These are phyloP conservation scores for Caenorhabditis sp. DNA, from an alignment of 2,888 invertebrate species.

Conservation along the genomic window DNA sequence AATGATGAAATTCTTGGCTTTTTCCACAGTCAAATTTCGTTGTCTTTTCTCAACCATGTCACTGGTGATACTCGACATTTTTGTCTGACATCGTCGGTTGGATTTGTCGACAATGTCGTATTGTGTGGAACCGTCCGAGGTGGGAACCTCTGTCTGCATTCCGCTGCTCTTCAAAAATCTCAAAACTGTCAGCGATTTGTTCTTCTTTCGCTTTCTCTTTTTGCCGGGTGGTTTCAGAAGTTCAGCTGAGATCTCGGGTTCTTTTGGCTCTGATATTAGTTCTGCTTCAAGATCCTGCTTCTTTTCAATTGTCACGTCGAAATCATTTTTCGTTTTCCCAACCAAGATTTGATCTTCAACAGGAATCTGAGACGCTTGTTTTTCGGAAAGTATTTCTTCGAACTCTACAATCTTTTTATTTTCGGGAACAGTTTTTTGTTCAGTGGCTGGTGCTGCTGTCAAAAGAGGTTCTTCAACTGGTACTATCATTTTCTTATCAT, in stretches of 20 bases:
- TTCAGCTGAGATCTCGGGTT: background rate
- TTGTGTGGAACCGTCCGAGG: conserved; percentile 22
- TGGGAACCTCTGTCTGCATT: conserved; percentile 26
- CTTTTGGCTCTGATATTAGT: background rate
- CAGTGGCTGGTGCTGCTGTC: too few species aligned
- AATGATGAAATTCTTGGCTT: background rate
- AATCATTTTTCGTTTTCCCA: conserved; percentile 23
- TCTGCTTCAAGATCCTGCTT: too few species aligned
- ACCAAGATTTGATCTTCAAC: conserved; percentile 19
- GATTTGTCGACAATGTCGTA: conserved; percentile 24
- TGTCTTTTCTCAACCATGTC: background rate
- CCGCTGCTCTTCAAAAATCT: conserved; percentile 48
- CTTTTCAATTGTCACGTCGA: too few species aligned
- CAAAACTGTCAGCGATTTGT: conserved; percentile 25
- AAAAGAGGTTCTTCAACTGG: too few species aligned
- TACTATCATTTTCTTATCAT: too few species aligned
- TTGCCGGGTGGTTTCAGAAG: too few species aligned
- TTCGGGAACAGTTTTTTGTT: too few species aligned
- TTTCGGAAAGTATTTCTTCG: background rate
- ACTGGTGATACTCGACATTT: conserved; percentile 33
- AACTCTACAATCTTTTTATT: conserved; percentile 2
- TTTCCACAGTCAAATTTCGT: background rate
- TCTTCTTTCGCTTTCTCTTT: conserved; percentile 20
- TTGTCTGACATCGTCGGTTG: conserved; percentile 47
- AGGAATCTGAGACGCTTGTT: conserved; percentile 19